Base-by-base conservation (phyloP, 2,888 invertebrate species). In the Scaptomyza polygonia region DNA sequence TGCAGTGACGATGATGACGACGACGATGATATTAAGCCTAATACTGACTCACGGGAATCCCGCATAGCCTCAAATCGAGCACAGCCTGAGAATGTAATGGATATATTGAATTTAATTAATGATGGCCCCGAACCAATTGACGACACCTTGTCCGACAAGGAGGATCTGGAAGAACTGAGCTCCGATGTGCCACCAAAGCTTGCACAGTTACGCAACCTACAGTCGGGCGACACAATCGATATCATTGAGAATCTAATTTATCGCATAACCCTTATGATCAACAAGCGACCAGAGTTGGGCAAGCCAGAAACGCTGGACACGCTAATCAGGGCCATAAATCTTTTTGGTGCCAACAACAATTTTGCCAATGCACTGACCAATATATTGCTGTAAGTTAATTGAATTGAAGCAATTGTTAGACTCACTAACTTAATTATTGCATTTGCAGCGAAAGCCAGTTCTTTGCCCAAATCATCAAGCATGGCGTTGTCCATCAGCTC, bases 1-100 rank as follows among this genome's bases (percentile, higher is more conserved):
- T 92, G 92, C 64, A 92, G 92, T 53, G 92, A 92, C 47, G 91
- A 91, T 34, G 91, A 91, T 49, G 91, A 91, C 42, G 90, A 89
- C 14, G 87, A 87, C 6, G 89, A 90, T 9, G 88, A 83, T 14
- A 76, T 82, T 7, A 67, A 40, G 14, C 51, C 18, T 2, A 74
- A 54, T 27, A 53, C 16, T 18, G 79, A 88, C 9, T 66, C 77
- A 0, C 68, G 65, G 3, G 82, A 88, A 6, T 70, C 70, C 11
- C 87, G 84, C 29, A 71, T 86, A 52, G 63, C 73, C 25, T 21
- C 48, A 5, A 82, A 86, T 62, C 61, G 82, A 0, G 79, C 86
- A 2, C 82, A 86, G 43, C 70, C 79, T 18, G 63, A 71, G 29
- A 72, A 76, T 44, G 77, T 79, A 48, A 79, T 79, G 86, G 91